These are phyloP conservation scores for Flabesymbios commensalis DNA, from an alignment of 2,888 invertebrate genomes.

Conservation along the genomic window DNA sequence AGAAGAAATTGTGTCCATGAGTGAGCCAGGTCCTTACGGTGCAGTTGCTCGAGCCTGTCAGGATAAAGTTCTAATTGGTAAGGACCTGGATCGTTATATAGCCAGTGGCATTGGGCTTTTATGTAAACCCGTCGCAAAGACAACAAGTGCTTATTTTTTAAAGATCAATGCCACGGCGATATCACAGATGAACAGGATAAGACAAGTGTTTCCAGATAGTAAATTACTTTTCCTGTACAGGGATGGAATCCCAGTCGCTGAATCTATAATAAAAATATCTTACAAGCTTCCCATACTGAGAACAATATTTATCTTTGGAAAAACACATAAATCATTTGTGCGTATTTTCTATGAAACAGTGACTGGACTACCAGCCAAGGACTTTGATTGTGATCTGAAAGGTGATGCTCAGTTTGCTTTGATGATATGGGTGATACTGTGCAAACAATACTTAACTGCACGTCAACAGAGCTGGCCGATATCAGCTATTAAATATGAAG, in stretches of 20 bases:
- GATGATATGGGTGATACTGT: too few relatives aligned
- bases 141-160: constrained; percentile 3
- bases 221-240: constrained; percentile 21
- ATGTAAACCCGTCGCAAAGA: constrained; percentile 16
- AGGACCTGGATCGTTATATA: too few relatives aligned
- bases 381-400: too few relatives aligned
- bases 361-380: too few relatives aligned
- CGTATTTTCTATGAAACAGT: too few relatives aligned
- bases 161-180: constrained; percentile 17
- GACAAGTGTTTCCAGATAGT: constrained; percentile 15
- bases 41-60: too few relatives aligned
- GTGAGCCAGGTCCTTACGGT: constrained; percentile 21
- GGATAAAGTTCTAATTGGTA: too few relatives aligned
- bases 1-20: constrained; percentile 11
- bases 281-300: constrained; percentile 7
- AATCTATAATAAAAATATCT: constrained; percentile 16
- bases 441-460: too few relatives aligned
- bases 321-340: too few relatives aligned
- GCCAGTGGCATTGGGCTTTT: too few relatives aligned
- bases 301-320: constrained; percentile 9
- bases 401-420: too few relatives aligned
- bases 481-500: constrained; percentile 11
- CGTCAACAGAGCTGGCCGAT: too few relatives aligned
- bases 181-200: background rate
- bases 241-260: constrained; percentile 17